Evolutionary conservation across 2,888 invertebrate genomes (phyloP).

Genomic region (Diloba caeruleocephala): DNA sequence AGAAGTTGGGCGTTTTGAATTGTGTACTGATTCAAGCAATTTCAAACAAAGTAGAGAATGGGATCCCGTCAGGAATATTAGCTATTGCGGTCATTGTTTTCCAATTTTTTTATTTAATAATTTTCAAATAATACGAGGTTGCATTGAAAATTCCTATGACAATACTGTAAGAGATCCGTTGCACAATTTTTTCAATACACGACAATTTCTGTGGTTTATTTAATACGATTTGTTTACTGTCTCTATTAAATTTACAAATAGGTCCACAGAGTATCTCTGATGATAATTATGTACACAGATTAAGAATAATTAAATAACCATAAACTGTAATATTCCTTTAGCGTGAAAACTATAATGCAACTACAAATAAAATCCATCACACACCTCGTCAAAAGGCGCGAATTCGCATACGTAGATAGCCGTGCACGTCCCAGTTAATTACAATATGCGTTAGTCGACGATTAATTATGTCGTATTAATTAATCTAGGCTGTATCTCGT

Average conservation of each 20-base stretch:
- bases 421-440: constrained; percentile 56
- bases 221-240: too few species aligned
- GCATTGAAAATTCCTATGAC: too few species aligned
- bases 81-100: constrained; percentile 37
- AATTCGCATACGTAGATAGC: constrained; percentile 41
- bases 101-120: constrained; percentile 31
- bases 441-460: constrained; percentile 52
- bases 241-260: too few species aligned
- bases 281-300: too few species aligned
- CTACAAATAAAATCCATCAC: constrained; percentile 25
- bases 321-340: too few species aligned
- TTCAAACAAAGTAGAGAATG: constrained; percentile 26
- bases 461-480: constrained; percentile 59
- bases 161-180: too few species aligned
- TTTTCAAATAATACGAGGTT: background rate
- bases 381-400: constrained; percentile 24
- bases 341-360: too few species aligned
- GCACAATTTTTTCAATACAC: too few species aligned
- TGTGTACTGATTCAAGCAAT: background rate
- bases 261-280: too few species aligned
- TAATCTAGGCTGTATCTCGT: constrained; percentile 42
- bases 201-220: too few species aligned
- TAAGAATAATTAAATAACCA: too few species aligned
- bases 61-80: constrained; percentile 6
- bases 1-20: background rate